Evolutionary conservation across 2,113 vertebrate species (phyloP), one percentile per base, ranked within the genome.

Genomic region (Psittacus erithacus): DNA sequence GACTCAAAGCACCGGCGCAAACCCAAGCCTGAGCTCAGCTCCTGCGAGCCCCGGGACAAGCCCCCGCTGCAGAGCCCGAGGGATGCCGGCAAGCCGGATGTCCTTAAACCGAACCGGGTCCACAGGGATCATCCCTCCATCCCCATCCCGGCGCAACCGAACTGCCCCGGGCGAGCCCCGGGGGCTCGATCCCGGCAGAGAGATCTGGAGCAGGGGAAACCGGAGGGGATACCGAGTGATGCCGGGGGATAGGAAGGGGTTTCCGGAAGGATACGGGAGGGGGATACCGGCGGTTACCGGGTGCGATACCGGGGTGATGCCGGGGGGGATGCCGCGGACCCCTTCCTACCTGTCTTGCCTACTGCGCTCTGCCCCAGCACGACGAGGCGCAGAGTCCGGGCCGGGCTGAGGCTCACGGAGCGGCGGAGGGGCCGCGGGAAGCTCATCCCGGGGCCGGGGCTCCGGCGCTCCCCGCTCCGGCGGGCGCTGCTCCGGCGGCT

Each of bases 341-440:
- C 87, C 19, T 13, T 46, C 86, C 84, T 97, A 98, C 98, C 98
- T 92, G 98, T 98, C 95, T 98, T 98, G 41, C 98, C 98, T 70
- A 98, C 97, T 23, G 97, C 97, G 63, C 97, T 92, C 75, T 97
- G 98, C 15, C 98, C 98, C 95, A 98, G 91, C 79, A 98, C 98
- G 62, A 98, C 97, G 82, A 98, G 97, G 65, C 97, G 90, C 85
- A 97, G 94, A 16, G 95, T 98, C 17, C 96, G 95, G 39, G 92
- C 92, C 4, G 97, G 94, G 86, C 97, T 96, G 80, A 98, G 96
- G 83, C 98, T 98, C 16, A 97, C 97, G 38, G 97, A 96, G 88
- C 97, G 96, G 63, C 98, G 97, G 57, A 98, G 92, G 74, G 97
- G 97, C 77, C 97, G 96, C n/a, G 98, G 96, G 52, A 98, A 97